Base-by-base conservation (phyloP, 1,140 invertebrate genomes). In the Microplitis mediator region DNA sequence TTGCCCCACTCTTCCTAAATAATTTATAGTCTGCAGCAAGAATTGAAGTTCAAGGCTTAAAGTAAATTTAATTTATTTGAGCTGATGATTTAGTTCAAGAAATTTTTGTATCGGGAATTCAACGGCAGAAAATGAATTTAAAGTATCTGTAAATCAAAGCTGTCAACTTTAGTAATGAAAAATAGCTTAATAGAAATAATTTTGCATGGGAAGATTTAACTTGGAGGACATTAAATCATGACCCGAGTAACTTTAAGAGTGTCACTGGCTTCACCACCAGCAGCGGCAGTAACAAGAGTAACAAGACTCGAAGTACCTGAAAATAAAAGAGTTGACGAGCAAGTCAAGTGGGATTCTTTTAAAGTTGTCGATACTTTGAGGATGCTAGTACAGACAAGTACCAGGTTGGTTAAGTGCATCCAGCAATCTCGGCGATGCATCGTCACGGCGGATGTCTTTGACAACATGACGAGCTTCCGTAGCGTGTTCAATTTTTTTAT, bases 381-480 rank as follows among this genome's bases (percentile, higher is more conserved):
- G 39, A 45, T 45, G 39, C 6, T 16, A 62, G 56, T 54, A 11
- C 11, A 54, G 1, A 54, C 4, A n/a, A 54, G 51, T 9, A 31
- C 16, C 16, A 58, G 14, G 9, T 23, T 6, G 23, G 14, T 58
- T 58, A 58, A 31, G 9, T 16, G 36, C 14, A 36, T 35, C 6
- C 62, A 31, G 11, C 62, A 64, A 64, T 64, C 62, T 64, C 39
- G 14, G 4, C 45, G 62, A 64, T 64, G 62, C 62, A 64, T 64
- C 62, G 62, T 64, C 62, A 64, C 62, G 62, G 62, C 39, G 39
- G 9, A 14, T 64, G 36, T 64, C 62, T 45, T 64, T 36, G 62
- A 64, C 62, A 64, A 64, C 36, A 14, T 64, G 36, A 64, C 62
- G 11, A 50, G 36, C 35, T 13, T 64, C 6, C 16, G 14, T 23